These are phyloP conservation scores for Anguilla pacifica DNA, from an alignment of 2,797 vertebrate species.

Conservation along the genomic window DNA sequence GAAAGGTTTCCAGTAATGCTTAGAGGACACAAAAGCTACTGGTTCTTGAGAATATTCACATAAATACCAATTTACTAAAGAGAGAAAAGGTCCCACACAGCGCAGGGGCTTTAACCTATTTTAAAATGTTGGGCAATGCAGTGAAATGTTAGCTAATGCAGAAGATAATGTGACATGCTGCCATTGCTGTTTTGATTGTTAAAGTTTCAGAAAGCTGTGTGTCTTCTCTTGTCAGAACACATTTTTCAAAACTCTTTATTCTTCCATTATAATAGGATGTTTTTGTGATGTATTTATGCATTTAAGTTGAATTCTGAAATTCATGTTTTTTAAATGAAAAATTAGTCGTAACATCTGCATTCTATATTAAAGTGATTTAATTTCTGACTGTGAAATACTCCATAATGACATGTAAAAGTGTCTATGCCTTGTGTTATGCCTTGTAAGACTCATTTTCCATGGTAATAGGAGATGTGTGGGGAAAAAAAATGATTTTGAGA, in stretches of 20 bases:
- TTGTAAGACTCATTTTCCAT: background rate
- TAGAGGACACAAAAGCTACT: slow-evolving; percentile 12
- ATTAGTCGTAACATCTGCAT: background rate
- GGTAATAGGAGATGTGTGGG: background rate
- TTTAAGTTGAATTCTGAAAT: background rate
- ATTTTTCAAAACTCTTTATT: background rate
- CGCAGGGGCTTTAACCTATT: background rate
- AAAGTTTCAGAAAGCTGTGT: background rate
- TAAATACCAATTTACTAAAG: background rate
- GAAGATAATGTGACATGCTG: background rate
- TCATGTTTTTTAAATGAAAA: background rate
- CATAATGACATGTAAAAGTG: background rate
- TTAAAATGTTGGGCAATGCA: background rate
- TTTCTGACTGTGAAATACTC: background rate
- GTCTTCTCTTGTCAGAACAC: background rate
- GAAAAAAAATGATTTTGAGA: background rate
- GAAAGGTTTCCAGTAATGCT: slow-evolving; percentile 16
- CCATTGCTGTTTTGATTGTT: background rate
- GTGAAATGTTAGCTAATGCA: background rate
- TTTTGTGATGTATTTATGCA: background rate
- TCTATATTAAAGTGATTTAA: background rate
- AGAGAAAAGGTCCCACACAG: slow-evolving; percentile 4
- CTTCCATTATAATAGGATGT: background rate
- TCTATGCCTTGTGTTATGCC: background rate
- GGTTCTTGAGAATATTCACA: background rate